Percentiles rank a stretch among this genome's conserved stretches.
Conservation (phyloP, 2,797 vertebrate species). For the Sebastes iracundus region DNA sequence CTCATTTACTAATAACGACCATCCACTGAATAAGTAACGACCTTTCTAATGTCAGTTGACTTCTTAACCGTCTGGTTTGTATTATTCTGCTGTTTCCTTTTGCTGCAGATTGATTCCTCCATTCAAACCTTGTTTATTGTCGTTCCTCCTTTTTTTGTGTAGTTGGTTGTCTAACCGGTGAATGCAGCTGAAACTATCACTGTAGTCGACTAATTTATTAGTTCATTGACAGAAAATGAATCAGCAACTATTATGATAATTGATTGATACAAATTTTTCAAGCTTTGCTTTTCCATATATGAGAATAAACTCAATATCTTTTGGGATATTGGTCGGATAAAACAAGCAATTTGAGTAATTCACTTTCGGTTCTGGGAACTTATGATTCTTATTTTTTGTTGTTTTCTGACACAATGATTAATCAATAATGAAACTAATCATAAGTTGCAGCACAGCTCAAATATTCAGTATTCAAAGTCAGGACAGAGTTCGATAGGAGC, state of each 20-base stretch:
- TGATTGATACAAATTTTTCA: not conserved
- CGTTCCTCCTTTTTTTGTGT: conserved; percentile 18
- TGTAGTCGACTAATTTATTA: not conserved
- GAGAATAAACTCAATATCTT: not conserved
- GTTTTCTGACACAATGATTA: not conserved
- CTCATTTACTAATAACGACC: conserved; percentile 79
- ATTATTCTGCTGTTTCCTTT: conserved; percentile 70
- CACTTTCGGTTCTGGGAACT: not conserved
- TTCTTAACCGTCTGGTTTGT: conserved; percentile 69
- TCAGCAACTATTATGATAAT: not conserved
- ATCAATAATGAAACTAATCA: not conserved
- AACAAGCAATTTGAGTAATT: not conserved
- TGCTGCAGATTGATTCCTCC: conserved; percentile 46
- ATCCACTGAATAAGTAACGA: conserved; percentile 79
- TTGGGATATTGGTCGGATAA: not conserved
- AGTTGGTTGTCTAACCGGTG: not conserved
- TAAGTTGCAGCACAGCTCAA: not conserved
- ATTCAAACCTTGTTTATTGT: conserved; percentile 20
- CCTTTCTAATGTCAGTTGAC: conserved; percentile 72
- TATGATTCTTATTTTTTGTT: not conserved
- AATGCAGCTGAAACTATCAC: not conserved
- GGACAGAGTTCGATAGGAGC: not conserved
- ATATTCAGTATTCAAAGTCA: not conserved
- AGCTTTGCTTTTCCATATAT: not conserved
- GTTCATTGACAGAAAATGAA: not conserved